Evolutionary conservation across 2,113 vertebrate genomes (phyloP).

Genomic region (Cheirogaleus medius): DNA sequence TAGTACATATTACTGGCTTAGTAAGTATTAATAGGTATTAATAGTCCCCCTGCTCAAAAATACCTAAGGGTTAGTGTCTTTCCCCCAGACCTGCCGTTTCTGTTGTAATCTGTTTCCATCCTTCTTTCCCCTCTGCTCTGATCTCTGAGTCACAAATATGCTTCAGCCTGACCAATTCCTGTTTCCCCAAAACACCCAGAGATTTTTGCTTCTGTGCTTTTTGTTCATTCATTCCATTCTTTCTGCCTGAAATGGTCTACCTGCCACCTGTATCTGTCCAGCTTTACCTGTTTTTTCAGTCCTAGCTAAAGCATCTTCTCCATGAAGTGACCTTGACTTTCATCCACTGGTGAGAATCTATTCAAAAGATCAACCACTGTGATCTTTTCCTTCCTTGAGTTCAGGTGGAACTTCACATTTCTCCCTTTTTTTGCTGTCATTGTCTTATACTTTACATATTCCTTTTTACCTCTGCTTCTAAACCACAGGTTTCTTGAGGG

Average conservation of each 20-base stretch:
- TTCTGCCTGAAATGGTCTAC: background rate
- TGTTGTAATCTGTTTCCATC: too few relatives aligned
- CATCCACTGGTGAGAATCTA: too few relatives aligned
- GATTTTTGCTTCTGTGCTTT: background rate
- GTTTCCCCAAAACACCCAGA: background rate
- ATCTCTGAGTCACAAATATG: background rate
- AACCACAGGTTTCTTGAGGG: background rate
- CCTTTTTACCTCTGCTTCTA: background rate
- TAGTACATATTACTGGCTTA: background rate
- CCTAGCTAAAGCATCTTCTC: background rate
- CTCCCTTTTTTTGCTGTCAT: background rate
- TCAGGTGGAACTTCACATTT: background rate
- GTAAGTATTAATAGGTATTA: background rate
- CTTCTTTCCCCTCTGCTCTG: too few relatives aligned
- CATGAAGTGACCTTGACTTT: background rate
- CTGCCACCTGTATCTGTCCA: background rate
- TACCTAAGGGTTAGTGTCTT: background rate
- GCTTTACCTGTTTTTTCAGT: background rate
- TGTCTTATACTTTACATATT: background rate
- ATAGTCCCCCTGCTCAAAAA: background rate
- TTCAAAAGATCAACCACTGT: too few relatives aligned
- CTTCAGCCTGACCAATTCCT: background rate
- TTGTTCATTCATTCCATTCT: background rate
- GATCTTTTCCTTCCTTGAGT: background rate
- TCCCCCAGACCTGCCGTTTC: background rate